These are phyloP conservation scores for Scolopax bukidnonensis DNA, from an alignment of 2,797 vertebrate genomes.

Conservation along the genomic window DNA sequence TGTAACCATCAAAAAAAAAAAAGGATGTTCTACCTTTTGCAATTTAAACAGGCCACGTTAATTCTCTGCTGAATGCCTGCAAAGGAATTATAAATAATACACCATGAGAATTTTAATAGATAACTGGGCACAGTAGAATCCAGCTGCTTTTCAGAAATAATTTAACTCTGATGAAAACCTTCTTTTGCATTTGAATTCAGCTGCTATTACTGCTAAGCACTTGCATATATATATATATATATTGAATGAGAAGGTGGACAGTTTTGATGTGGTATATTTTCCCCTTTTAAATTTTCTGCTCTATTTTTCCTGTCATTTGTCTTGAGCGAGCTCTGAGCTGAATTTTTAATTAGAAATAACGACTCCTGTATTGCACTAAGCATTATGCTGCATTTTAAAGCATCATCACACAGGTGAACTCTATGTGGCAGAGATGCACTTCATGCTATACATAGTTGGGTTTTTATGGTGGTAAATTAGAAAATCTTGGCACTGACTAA, in stretches of 20 bases:
- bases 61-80: not conserved
- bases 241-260: not conserved
- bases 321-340: not conserved
- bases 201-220: not conserved
- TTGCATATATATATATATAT: accelerated
- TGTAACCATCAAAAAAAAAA: not conserved
- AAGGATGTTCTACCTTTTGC: not conserved
- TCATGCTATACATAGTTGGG: not conserved
- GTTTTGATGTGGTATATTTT: not conserved
- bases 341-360: not conserved
- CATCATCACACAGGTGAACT: not conserved
- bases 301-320: not conserved
- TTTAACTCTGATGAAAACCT: not conserved
- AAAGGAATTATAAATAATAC: not conserved
- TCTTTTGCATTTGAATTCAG: not conserved
- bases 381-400: not conserved
- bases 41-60: not conserved
- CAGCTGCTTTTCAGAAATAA: not conserved
- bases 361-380: not conserved
- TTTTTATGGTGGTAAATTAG: not conserved
- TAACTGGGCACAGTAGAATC: not conserved
- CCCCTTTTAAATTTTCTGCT: not conserved
- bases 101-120: not conserved
- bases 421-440: not conserved
- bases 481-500: not conserved